Percentiles rank a stretch among this genome's conserved stretches.
These are phyloP conservation scores for Noctua pronuba DNA, from an alignment of 2,888 invertebrate species.

Conservation along the genomic window DNA sequence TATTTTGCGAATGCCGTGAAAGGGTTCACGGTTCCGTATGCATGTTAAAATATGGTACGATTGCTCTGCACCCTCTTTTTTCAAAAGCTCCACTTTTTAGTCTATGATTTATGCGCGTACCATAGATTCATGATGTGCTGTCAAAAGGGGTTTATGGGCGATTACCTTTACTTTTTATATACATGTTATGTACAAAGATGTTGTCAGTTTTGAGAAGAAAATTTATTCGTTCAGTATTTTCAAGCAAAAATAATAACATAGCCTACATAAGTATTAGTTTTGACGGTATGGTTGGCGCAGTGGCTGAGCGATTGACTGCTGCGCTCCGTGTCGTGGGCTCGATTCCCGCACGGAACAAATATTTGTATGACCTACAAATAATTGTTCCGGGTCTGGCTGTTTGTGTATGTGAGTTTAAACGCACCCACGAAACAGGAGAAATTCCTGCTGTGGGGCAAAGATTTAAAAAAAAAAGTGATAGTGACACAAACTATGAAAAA, in stretches of 20 bases:
- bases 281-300: too few species aligned
- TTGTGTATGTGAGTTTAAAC: too few species aligned
- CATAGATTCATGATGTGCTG: neutral
- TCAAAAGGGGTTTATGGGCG: neutral
- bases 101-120: conserved; percentile 37
- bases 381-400: too few species aligned
- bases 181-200: neutral
- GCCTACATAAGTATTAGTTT: neutral
- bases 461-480: too few species aligned
- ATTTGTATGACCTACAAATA: too few species aligned
- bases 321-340: too few species aligned
- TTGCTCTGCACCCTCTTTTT: conserved; percentile 21
- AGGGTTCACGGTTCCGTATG: conserved; percentile 14
- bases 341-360: too few species aligned
- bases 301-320: too few species aligned
- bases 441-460: too few species aligned
- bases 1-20: conserved; percentile 18
- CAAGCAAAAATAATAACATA: neutral
- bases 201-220: neutral
- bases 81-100: conserved; percentile 22
- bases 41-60: conserved; percentile 39
- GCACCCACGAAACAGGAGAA: too few species aligned
- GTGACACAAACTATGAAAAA: neutral
- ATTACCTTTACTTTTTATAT: neutral
- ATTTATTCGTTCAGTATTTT: neutral